Conservation (phyloP, 2,888 invertebrate genomes). For the Caradrina clavipalpis region DNA sequence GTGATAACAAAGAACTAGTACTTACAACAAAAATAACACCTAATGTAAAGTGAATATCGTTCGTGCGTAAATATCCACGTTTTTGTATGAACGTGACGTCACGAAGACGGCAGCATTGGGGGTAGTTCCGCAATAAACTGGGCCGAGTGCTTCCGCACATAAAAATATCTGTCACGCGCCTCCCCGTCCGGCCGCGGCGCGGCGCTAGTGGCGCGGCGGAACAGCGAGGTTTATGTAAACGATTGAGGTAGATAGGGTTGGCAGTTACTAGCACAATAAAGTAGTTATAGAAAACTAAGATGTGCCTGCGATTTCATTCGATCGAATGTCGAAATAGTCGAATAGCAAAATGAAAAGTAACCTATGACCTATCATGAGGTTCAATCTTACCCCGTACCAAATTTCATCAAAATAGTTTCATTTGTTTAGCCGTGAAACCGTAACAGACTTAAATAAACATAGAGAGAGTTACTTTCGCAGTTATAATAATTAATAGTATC, state of each 20-base stretch:
- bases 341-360: too few relatives aligned
- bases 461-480: too few relatives aligned
- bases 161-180: slow-evolving; percentile 75
- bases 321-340: too few relatives aligned
- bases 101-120: slow-evolving; percentile 46
- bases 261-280: not conserved
- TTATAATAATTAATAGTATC: too few relatives aligned
- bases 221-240: slow-evolving; percentile 63
- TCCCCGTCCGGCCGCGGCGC: slow-evolving; percentile 42
- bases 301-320: too few relatives aligned
- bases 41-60: slow-evolving; percentile 22
- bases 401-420: too few relatives aligned
- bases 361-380: too few relatives aligned
- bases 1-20: not conserved
- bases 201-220: slow-evolving; percentile 55
- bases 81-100: slow-evolving; percentile 55
- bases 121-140: slow-evolving; percentile 70
- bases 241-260: slow-evolving; percentile 54
- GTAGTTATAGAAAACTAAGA: too few relatives aligned
- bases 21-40: not conserved
- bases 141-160: slow-evolving; percentile 73
- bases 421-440: too few relatives aligned
- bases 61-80: slow-evolving; percentile 42
- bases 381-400: too few relatives aligned
- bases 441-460: too few relatives aligned